These are phyloP conservation scores for Leptopterna dolabrata DNA, from an alignment of 2,888 invertebrate genomes.

Conservation along the genomic window DNA sequence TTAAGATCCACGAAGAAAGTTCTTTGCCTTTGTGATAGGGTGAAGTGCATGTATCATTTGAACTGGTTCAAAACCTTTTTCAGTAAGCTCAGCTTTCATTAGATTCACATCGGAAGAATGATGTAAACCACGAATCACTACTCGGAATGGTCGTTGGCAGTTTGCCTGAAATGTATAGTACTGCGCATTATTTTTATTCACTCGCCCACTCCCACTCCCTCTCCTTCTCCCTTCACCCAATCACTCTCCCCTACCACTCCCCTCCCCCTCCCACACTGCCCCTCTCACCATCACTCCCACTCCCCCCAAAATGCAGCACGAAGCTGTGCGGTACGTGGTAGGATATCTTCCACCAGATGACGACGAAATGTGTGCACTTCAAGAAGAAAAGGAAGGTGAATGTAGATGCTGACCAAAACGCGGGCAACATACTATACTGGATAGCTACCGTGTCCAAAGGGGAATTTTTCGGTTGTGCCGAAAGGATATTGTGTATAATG, in stretches of 20 bases:
- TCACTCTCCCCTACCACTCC: background rate
- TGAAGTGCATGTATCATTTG: constrained; percentile 18
- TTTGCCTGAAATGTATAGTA: constrained; percentile 8
- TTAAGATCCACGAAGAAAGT: constrained; percentile 24
- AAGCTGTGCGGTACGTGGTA: too few relatives aligned
- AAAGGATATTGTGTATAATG: too few relatives aligned
- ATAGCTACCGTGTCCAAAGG: too few relatives aligned
- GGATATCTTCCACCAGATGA: too few relatives aligned
- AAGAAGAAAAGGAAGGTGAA: too few relatives aligned
- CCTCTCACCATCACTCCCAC: too few relatives aligned
- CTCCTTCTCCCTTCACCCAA: background rate
- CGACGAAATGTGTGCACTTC: too few relatives aligned
- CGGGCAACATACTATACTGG: too few relatives aligned
- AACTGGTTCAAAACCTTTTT: background rate
- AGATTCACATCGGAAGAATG: background rate
- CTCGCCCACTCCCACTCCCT: background rate
- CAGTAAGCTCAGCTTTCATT: background rate
- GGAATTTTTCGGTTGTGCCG: too few relatives aligned
- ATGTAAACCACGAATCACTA: background rate
- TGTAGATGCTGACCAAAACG: too few relatives aligned
- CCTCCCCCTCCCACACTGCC: too few relatives aligned
- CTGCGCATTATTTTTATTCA: background rate
- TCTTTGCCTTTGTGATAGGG: background rate
- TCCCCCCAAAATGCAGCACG: too few relatives aligned
- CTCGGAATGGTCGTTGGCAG: background rate